phyloP scores from a whole-genome alignment of 2,113 vertebrate genomes.

The Micronycteris hirsuta region DNA sequence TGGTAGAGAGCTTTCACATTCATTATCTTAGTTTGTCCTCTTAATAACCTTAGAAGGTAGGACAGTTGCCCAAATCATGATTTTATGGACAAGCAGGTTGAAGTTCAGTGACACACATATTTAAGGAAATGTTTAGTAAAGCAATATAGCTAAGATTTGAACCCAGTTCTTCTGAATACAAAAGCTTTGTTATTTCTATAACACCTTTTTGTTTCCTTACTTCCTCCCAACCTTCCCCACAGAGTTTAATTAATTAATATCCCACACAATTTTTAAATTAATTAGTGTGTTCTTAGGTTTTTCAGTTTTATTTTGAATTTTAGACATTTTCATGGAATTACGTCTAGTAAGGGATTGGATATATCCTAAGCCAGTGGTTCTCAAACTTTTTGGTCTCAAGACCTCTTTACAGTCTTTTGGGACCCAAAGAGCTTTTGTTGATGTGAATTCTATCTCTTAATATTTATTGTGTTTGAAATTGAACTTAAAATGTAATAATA shows the following conservation, averaged over 20 bases:
- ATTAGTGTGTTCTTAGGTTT: neutral
- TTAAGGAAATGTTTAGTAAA: conserved; percentile 1
- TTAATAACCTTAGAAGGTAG: neutral
- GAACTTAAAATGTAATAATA: conserved; percentile 12
- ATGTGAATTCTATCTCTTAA: neutral
- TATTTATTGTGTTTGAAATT: conserved; percentile 36
- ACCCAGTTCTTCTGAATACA: neutral
- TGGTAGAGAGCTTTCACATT: neutral
- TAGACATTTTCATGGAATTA: conserved; percentile 11
- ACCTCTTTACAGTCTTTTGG: neutral
- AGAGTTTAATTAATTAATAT: neutral
- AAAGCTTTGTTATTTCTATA: neutral
- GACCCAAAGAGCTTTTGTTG: neutral
- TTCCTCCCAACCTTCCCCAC: neutral
- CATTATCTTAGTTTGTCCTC: neutral
- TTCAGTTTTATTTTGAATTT: conserved; percentile 32
- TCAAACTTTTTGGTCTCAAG: neutral
- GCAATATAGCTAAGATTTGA: neutral
- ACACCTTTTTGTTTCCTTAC: neutral
- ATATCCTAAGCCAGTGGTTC: neutral
- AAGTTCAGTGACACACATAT: neutral
- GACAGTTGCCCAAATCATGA: neutral
- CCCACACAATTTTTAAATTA: neutral
- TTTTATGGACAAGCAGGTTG: neutral
- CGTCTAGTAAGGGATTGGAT: neutral